phyloP scores from a whole-genome alignment of 2,888 invertebrate genomes.

The Bugulina stolonifera region DNA sequence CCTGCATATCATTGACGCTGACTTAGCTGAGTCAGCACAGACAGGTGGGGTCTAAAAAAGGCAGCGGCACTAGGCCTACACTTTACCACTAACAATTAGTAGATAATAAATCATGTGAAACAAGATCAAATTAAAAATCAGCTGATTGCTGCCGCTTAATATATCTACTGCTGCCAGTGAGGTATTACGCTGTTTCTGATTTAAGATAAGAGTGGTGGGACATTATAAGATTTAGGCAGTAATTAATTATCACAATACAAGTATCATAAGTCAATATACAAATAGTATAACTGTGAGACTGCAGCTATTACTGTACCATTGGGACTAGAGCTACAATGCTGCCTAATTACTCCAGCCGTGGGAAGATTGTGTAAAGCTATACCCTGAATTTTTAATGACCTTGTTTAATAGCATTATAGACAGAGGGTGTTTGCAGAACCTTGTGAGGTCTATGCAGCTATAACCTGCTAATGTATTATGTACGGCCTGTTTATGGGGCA shows the following conservation, averaged over 20 bases:
- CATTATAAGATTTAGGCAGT: not conserved
- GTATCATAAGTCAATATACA: conserved; percentile 14
- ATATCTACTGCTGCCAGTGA: not conserved
- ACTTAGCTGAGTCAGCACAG: too few species aligned
- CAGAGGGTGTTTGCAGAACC: not conserved
- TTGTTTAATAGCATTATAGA: conserved; percentile 3
- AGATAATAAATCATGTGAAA: too few species aligned
- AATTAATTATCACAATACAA: conserved; percentile 20
- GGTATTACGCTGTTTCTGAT: not conserved
- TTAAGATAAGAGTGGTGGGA: conserved; percentile 25
- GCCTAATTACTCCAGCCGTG: conserved; percentile 17
- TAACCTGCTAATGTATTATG: not conserved
- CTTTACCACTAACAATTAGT: too few species aligned
- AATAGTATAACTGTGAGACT: not conserved
- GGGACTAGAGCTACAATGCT: not conserved
- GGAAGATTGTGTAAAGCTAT: not conserved
- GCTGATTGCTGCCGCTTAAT: too few species aligned
- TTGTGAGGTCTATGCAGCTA: not conserved
- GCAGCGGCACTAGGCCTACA: too few species aligned
- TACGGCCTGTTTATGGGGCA: not conserved
- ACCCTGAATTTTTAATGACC: conserved; percentile 25
- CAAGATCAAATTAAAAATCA: too few species aligned
- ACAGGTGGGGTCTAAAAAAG: too few species aligned
- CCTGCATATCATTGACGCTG: too few species aligned
- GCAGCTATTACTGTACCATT: conserved; percentile 4